Conservation (phyloP, 1,140 invertebrate species). For the Micrasema minimum region DNA sequence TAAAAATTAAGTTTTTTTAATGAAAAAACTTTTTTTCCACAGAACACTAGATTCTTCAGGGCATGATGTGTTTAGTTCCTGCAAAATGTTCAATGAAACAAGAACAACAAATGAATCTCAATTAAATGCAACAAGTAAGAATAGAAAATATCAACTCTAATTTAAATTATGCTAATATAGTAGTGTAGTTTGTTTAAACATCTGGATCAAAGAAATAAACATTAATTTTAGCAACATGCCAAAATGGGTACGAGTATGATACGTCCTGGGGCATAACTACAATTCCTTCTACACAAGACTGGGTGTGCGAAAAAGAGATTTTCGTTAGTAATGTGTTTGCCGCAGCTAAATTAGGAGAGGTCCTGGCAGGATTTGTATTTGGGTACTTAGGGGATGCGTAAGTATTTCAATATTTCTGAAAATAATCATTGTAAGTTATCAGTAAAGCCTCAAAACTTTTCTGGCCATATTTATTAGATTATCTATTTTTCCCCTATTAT, state of each 20-base stretch:
- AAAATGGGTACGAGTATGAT: conserved; percentile 67
- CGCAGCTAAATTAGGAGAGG: conserved; percentile 65
- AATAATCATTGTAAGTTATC: too few species aligned
- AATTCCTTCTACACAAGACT: conserved; percentile 64
- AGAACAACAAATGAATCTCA: not conserved
- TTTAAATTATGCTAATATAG: too few species aligned
- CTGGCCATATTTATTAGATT: too few species aligned
- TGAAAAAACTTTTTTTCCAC: conserved; percentile 9
- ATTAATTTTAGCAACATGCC: conserved; percentile 61
- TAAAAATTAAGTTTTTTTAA: too few species aligned
- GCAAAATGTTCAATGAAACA: conserved; percentile 56
- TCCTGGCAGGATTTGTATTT: conserved; percentile 66
- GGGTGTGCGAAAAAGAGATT: conserved; percentile 68
- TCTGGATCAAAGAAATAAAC: too few species aligned
- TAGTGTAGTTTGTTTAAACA: too few species aligned
- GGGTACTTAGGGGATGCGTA: conserved; percentile 69
- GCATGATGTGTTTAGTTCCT: conserved; percentile 55
- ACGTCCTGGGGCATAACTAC: conserved; percentile 64
- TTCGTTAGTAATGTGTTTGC: conserved; percentile 66
- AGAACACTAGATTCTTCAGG: conserved; percentile 42
- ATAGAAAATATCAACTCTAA: not conserved
- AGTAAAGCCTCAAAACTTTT: too few species aligned
- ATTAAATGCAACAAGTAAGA: conserved; percentile 14
- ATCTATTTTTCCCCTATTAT: too few species aligned
- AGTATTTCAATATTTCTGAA: conserved; percentile 52